Percentiles rank a stretch among this genome's conserved stretches.
Evolutionary conservation across 2,888 invertebrate species (phyloP).

Genomic region (Scrobipalpa atriplicella): DNA sequence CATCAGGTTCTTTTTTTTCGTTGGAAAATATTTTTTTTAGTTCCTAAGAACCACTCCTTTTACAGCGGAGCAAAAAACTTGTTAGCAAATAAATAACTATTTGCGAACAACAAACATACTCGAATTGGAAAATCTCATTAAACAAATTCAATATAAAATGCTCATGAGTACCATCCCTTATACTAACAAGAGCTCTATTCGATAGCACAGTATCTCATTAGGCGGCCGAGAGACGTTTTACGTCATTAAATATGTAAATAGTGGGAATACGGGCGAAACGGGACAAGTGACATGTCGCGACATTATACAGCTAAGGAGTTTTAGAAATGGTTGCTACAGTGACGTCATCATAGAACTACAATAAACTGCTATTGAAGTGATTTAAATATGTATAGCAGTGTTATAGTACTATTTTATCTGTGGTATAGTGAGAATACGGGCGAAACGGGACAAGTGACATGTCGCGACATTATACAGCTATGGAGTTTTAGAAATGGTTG

Average conservation of each 20-base stretch:
- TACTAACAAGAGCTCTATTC: slow-evolving; percentile 38
- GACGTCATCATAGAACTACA: too few species aligned
- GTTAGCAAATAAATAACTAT: too few species aligned
- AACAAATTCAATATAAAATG: not conserved
- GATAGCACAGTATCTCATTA: slow-evolving; percentile 75
- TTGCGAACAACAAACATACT: too few species aligned
- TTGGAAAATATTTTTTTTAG: too few species aligned
- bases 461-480: slow-evolving; percentile 52
- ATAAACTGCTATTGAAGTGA: too few species aligned
- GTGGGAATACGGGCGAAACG: slow-evolving; percentile 70
- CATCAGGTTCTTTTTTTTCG: too few species aligned
- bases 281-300: slow-evolving; percentile 75
- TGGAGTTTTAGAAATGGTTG: too few species aligned
- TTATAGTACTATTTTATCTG: too few species aligned
- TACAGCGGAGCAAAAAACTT: too few species aligned
- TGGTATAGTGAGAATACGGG: slow-evolving; percentile 74
- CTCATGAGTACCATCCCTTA: slow-evolving; percentile 33
- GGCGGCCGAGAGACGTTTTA: slow-evolving; percentile 61
- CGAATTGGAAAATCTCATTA: not conserved
- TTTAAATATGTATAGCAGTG: too few species aligned
- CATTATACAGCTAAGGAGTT: slow-evolving; percentile 36
- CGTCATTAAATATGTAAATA: slow-evolving; percentile 81
- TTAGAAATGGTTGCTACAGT: too few species aligned
- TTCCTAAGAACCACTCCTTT: too few species aligned
- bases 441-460: slow-evolving; percentile 73